Conservation (phyloP, 1,140 invertebrate genomes). For the Holcopasites calliopsidis region DNA sequence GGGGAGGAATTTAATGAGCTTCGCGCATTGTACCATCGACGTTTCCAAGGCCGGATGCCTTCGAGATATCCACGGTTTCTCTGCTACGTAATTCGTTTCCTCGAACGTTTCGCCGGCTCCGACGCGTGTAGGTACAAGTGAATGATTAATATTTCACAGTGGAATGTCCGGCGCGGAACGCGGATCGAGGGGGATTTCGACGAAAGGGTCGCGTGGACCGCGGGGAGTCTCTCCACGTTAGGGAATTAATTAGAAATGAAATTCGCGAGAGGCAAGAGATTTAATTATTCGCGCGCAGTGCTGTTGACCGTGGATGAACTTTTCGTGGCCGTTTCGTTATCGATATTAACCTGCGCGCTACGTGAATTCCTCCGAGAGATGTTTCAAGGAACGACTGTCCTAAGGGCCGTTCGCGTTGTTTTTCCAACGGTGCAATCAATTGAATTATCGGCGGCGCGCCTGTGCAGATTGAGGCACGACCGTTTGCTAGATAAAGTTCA, state of each 20-base stretch:
- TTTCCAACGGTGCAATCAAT: neutral
- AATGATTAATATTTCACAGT: conserved; percentile 33
- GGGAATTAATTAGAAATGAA: conserved; percentile 23
- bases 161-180: conserved; percentile 11
- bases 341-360: neutral
- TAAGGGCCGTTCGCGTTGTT: neutral
- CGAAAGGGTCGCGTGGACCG: neutral
- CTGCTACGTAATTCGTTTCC: neutral
- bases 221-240: too few species aligned
- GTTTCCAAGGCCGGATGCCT: neutral
- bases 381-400: neutral
- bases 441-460: neutral
- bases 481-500: neutral
- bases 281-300: conserved; percentile 12
- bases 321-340: neutral
- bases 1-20: neutral
- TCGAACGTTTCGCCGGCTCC: neutral
- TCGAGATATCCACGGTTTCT: neutral
- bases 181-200: conserved; percentile 30
- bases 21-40: neutral
- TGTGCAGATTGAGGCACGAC: neutral
- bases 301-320: conserved; percentile 13
- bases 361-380: neutral
- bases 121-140: too few species aligned
- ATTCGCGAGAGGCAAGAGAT: neutral